Base-by-base conservation (phyloP, 2,797 vertebrate species). In the Carapus acus region DNA sequence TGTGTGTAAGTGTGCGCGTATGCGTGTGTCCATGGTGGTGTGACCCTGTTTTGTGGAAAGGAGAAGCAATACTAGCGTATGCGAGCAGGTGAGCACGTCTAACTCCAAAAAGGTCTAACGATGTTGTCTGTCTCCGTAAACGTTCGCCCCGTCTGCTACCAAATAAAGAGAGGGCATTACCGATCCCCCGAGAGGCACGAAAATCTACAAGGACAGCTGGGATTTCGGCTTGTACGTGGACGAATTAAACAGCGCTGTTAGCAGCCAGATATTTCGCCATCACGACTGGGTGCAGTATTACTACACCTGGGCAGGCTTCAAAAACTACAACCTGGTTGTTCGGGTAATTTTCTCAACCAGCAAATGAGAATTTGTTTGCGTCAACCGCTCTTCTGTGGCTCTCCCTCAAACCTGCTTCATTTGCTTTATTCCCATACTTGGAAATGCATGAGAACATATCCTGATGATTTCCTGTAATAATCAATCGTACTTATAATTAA, bases 221-320 rank as follows among this genome's bases (percentile, higher is more conserved):
- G 81, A 89, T 22, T 89, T 90, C 34, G 65, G 65, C 34, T 63
- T 74, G 4, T 91, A 90, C 56, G 57, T 91, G 70, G 46, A 79
- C 21, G 61, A 78, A 27, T 64, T 89, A 29, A 79, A 71, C 52
- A 18, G 73, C 14, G 71, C 89, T 44, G 66, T 85, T 54, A 56
- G 41, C 45, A 69, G 73, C 51, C 80, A 88, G 54, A 87, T 90
- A 69, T 92, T 92, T 67, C 73, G 37, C 54, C 73, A 84, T 55
- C 33, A 60, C 8, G 69, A 62, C 51, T 91, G 90, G 89, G 86
- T 88, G 60, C 76, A 72, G 66, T 86, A 87, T 62, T 92, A 91
- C 71, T 92, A 88, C 78, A 79, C 55, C 3, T 92, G 90, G 90
- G 89, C 90, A 49, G 88, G 84, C 49, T 90, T 92, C 72, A 74